Conservation (phyloP, 2,113 vertebrate genomes). For the Arenaria interpres region DNA sequence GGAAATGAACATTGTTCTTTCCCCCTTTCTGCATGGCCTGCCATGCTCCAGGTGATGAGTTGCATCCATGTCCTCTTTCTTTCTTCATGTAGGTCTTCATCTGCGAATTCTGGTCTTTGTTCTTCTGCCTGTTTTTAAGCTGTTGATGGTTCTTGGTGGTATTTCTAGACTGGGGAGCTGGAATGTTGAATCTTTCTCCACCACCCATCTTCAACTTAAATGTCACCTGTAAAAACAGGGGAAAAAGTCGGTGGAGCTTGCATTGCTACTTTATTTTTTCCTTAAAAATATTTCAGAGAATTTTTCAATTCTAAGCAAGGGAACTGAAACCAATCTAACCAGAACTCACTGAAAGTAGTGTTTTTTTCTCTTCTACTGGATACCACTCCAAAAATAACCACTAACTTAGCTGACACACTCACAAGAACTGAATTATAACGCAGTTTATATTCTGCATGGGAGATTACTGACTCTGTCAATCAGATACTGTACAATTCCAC, state of each 20-base stretch:
- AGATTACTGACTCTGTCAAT: not conserved
- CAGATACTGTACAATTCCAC: no score
- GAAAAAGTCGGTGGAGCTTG: not conserved
- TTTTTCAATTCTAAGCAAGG: not conserved
- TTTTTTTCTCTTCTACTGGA: not conserved
- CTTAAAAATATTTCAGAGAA: not conserved
- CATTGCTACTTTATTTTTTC: no score
- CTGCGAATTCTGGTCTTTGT: constrained; percentile 83
- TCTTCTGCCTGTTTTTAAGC: constrained; percentile 84
- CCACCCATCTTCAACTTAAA: constrained; percentile 91
- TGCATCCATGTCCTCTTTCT: constrained; percentile 79
- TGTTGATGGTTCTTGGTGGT: constrained; percentile 85
- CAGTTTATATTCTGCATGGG: accelerated
- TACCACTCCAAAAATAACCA: not conserved
- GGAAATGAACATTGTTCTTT: constrained; percentile 78
- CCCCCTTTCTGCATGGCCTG: constrained; percentile 89
- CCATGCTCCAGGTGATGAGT: constrained; percentile 82
- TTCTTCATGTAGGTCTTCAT: constrained; percentile 82
- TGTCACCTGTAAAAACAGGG: constrained; percentile 84
- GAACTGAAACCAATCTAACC: not conserved
- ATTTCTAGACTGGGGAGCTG: constrained; percentile 86
- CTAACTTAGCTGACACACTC: not conserved
- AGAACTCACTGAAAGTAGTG: accelerated
- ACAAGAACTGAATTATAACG: accelerated
- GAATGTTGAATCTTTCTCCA: constrained; percentile 94